Base-by-base conservation (phyloP, 2,888 invertebrate genomes). In the Cryptosula pallasiana region DNA sequence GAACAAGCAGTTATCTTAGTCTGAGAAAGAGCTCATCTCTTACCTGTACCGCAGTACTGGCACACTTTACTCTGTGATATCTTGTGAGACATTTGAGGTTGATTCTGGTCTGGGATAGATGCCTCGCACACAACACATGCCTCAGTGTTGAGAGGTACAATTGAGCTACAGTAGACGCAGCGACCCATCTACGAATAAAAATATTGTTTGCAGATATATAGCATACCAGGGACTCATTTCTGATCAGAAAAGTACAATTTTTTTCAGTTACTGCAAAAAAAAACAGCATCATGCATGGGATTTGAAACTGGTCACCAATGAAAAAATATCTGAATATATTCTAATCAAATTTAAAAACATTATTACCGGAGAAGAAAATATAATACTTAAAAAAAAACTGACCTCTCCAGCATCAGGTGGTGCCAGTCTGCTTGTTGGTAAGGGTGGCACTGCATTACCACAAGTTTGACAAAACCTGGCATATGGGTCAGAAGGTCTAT, bases 41-140 rank as follows among this genome's bases (percentile, higher is more conserved):
- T 13, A 63, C 63, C 76, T 9, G 81, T 80, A n/a, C 79, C 79
- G 72, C 81, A 81, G 16, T 76, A 69, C 0, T 73, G 73, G 72
- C 81, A 81, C 27, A 82, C 73, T n/a, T 76, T 69, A 58, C 75
- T 76, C 63, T 78, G 76, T 1, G 76, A 57, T 63, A 81, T 76
- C 57, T 74, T 74, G n/a, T 78, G 63, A 23, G 74, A 75, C 9
- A 79, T 78, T 73, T 76, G 76, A 13, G 80, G 81, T 71, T 79
- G 77, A 71, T 81, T 79, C 77, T 83, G 82, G 2, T 78, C 78
- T 1, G 78, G 77, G 36, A 83, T 79, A 0, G 81, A 81, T 9
- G 81, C 81, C 75, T 84, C 84, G 77, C 84, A 84, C 5, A 84
- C 80, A 16, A 84, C 77, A 76, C 84, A 84, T 2, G 77, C 78